These are phyloP conservation scores for Zygothrica quintamaculata DNA, from an alignment of 2,888 invertebrate species.

Conservation along the genomic window DNA sequence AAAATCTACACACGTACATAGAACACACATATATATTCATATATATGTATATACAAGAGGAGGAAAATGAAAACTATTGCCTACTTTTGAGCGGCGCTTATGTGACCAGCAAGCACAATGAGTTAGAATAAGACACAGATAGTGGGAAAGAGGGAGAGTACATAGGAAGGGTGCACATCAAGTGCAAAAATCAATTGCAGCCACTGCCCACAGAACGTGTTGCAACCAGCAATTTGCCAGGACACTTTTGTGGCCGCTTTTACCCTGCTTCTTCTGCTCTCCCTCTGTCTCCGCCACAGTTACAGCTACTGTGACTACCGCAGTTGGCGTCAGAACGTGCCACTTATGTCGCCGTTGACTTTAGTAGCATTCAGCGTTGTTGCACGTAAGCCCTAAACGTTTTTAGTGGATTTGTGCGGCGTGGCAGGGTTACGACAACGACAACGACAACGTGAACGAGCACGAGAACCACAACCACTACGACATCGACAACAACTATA, in stretches of 20 bases:
- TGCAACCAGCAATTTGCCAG: conserved; percentile 65
- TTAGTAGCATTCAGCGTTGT: conserved; percentile 52
- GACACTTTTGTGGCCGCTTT: conserved; percentile 65
- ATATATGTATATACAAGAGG: background rate
- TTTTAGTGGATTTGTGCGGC: conserved; percentile 77
- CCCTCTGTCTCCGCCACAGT: conserved; percentile 45
- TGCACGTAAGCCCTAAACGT: conserved; percentile 78
- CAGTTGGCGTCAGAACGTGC: conserved; percentile 54
- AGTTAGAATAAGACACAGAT: no score
- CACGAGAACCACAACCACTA: no score
- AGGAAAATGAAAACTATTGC: conserved; percentile 17
- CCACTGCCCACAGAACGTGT: conserved; percentile 63
- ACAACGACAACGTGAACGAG: no score
- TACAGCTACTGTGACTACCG: conserved; percentile 1
- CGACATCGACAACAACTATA: conserved; percentile 71
- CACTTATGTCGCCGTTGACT: conserved; percentile 58
- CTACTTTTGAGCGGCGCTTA: conserved; percentile 13
- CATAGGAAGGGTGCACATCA: conserved; percentile 15
- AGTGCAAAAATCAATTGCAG: conserved; percentile 72
- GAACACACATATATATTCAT: conserved; percentile 1
- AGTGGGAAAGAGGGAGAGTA: background rate
- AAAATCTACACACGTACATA: no score
- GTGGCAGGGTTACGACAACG: conserved; percentile 65
- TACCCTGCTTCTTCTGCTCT: no score
- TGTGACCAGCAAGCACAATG: no score